Conservation (phyloP, 2,888 invertebrate genomes). For the Stegana nigrithorax region DNA sequence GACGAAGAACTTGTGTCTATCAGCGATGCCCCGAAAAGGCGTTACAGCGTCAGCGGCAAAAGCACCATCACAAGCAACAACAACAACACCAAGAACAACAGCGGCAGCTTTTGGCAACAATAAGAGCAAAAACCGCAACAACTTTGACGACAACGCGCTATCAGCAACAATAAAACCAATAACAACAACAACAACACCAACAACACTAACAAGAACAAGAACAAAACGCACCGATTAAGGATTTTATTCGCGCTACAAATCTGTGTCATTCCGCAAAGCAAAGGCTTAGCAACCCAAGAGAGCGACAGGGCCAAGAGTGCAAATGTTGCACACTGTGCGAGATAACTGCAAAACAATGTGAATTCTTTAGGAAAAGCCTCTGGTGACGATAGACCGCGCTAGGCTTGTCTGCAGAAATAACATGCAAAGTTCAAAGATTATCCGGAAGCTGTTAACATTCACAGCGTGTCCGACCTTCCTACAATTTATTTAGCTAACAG, state of each 20-base stretch:
- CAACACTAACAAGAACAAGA: neutral
- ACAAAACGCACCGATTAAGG: constrained; percentile 18
- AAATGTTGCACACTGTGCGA: too few relatives aligned
- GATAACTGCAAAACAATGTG: too few relatives aligned
- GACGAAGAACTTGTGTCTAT: constrained; percentile 6
- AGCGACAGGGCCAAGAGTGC: too few relatives aligned
- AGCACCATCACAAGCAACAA: constrained; percentile 2
- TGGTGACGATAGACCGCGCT: too few relatives aligned
- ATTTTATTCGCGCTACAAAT: constrained; percentile 20
- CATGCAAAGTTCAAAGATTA: too few relatives aligned
- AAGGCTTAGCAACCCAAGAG: neutral
- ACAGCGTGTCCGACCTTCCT: too few relatives aligned
- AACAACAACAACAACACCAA: neutral
- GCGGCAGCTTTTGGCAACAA: too few relatives aligned
- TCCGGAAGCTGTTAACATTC: too few relatives aligned
- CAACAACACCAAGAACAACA: neutral
- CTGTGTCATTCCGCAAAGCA: constrained; percentile 11
- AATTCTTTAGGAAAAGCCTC: too few relatives aligned
- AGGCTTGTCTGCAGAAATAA: too few relatives aligned
- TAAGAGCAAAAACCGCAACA: neutral
- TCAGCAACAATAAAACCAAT: too few relatives aligned
- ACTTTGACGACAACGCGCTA: neutral
- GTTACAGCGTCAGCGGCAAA: constrained; percentile 17
- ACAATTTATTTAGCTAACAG: too few relatives aligned
- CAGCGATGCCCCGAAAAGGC: constrained; percentile 18